phyloP scores from a whole-genome alignment of 2,797 vertebrate species.

The Enteromius paludinosus region DNA sequence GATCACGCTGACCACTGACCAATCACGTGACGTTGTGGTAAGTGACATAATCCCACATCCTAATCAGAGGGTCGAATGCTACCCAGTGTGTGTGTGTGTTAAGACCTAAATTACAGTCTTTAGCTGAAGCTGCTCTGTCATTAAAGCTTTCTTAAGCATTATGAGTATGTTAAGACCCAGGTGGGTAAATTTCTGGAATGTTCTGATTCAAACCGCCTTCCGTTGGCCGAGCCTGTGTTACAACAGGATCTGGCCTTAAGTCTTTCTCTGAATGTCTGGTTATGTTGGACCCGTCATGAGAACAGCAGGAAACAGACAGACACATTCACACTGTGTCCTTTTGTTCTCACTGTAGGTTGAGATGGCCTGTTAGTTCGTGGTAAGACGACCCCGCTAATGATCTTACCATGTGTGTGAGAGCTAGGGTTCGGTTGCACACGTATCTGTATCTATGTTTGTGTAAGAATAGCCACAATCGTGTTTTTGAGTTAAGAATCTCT shows the following conservation, averaged over 20 bases:
- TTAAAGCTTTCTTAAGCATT: conserved; percentile 54
- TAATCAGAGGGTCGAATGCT: conserved; percentile 36
- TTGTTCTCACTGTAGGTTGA: conserved; percentile 54
- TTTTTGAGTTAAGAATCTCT: conserved; percentile 5
- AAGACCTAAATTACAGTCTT: conserved; percentile 58
- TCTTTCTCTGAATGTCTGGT: conserved; percentile 42
- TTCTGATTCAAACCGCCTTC: conserved; percentile 45
- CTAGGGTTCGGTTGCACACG: conserved; percentile 14
- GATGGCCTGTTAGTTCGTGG: conserved; percentile 47
- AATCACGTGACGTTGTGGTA: conserved; percentile 38
- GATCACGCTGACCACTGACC: conserved; percentile 35
- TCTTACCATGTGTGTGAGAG: conserved; percentile 51
- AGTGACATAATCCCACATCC: conserved; percentile 52
- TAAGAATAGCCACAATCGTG: conserved; percentile 7
- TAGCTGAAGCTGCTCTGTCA: conserved; percentile 56
- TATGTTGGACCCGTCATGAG: conserved; percentile 41
- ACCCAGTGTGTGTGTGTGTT: conserved; percentile 27
- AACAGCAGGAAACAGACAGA: conserved; percentile 48
- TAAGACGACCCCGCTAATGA: conserved; percentile 57
- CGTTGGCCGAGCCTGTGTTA: conserved; percentile 11
- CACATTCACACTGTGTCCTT: conserved; percentile 55
- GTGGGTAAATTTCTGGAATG: conserved; percentile 57
- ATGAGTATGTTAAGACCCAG: conserved; percentile 60
- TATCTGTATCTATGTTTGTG: conserved; percentile 39
- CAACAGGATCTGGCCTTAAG: conserved; percentile 44